phyloP scores from a whole-genome alignment of 2,797 vertebrate genomes.

The Sternotherus odoratus region DNA sequence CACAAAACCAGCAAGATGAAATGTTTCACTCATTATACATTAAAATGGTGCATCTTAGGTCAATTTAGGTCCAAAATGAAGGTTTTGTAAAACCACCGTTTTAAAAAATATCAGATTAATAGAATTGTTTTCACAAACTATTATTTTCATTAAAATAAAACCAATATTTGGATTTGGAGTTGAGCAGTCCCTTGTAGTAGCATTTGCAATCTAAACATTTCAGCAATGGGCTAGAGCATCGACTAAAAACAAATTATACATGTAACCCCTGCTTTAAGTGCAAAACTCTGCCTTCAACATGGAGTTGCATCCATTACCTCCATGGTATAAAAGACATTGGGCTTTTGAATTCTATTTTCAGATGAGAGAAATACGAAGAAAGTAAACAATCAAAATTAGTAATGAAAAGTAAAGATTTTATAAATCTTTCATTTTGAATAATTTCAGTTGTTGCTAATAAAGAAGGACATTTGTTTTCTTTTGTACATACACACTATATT shows the following conservation, averaged over 20 bases:
- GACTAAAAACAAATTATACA: constrained; percentile 37
- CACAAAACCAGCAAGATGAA: neutral
- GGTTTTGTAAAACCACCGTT: neutral
- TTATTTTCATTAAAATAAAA: neutral
- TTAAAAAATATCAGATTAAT: neutral
- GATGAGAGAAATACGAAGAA: neutral
- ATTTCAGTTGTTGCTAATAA: neutral
- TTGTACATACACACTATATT: no score
- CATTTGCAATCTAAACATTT: neutral
- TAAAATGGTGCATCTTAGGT: neutral
- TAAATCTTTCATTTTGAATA: neutral
- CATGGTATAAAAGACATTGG: neutral
- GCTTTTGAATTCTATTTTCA: neutral
- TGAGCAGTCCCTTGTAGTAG: neutral
- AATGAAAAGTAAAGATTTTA: neutral
- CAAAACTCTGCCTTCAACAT: neutral
- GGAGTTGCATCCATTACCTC: neutral
- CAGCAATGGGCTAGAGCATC: neutral
- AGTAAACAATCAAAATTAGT: neutral
- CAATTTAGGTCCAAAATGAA: neutral
- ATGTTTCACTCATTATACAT: neutral
- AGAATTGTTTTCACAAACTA: neutral
- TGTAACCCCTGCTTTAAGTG: constrained; percentile 17
- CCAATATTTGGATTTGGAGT: neutral
- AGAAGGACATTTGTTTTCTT: neutral